phyloP scores from a whole-genome alignment of 2,113 vertebrate species.

The Okapia johnstoni region DNA sequence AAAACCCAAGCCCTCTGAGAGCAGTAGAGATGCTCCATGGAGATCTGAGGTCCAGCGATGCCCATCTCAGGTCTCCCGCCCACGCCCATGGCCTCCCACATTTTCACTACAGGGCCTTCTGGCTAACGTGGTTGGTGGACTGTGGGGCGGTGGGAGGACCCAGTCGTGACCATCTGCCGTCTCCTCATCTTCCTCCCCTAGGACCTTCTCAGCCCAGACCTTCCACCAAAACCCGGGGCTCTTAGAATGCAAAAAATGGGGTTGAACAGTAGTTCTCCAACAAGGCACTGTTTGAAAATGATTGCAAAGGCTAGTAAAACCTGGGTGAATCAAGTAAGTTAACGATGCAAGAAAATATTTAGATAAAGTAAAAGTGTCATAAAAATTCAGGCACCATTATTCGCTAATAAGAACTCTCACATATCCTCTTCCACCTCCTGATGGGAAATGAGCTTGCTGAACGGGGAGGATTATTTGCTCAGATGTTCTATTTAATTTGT shows the following conservation, averaged over 20 bases:
- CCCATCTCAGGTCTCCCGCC: not conserved
- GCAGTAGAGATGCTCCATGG: not conserved
- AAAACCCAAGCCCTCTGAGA: not conserved
- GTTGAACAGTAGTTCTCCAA: rapidly evolving
- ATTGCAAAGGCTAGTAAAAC: not conserved
- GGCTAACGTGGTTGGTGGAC: rapidly evolving
- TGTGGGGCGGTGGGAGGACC: rapidly evolving
- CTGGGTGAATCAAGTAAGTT: not conserved
- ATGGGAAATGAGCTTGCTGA: not conserved
- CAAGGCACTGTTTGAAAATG: not conserved
- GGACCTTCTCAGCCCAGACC: rapidly evolving
- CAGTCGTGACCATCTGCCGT: rapidly evolving
- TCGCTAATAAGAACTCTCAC: not conserved
- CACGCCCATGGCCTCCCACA: rapidly evolving
- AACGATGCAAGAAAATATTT: not conserved
- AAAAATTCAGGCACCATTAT: not conserved
- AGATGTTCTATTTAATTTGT: not conserved
- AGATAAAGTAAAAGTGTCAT: not conserved
- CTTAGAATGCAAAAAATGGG: rapidly evolving
- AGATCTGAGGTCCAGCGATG: rapidly evolving
- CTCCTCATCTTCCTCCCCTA: not conserved
- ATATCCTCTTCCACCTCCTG: not conserved
- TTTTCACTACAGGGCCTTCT: too few relatives aligned
- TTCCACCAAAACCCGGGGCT: not conserved
- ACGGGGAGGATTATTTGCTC: not conserved